Evolutionary conservation across 2,888 invertebrate species (phyloP), one percentile per base, ranked within the genome.

Genomic region (Eristalis pertinax): DNA sequence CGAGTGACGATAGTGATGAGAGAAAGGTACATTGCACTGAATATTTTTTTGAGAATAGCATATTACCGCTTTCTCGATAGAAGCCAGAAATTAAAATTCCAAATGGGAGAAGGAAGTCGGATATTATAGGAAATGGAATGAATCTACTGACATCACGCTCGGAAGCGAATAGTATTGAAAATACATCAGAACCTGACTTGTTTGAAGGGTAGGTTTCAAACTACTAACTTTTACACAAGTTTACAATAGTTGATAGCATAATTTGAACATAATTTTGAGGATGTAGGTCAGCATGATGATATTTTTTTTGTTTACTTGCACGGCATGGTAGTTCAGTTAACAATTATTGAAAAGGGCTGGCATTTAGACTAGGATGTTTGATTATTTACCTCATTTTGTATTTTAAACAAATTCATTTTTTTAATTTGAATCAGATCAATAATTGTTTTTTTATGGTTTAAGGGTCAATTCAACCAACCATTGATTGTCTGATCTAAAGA

Each of bases 1-100:
- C 73, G 11, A 90, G 90, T 95, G 97, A 97, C 77, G 92, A 92
- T 10, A 74, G 68, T 70, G 88, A 86, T 4, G 76, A 84, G 10
- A 82, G 58, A 73, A 92, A 92, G 90, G 92, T 92, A 68, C 84
- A 88, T 70, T 56, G 15, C 15, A 13, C 10, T 58, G 68, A 10
- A 29, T 22, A n/a, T 64, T 26, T 73, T 73, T 56, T 65, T 58
- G 29, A 19, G 41, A 19, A 56, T 7, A 8, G 2, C 24, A 32
- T 15, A 26, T 10, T 29, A 58, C 10, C n/a, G 4, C 22, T n/a
- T 26, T 69, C n/a, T 68, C 63, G 70, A 3, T 64, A 92, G 92
- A 92, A 92, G 87, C 87, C 90, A 70, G 90, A 90, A 68, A 89
- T 90, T 10, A 92, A 91, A 84, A 89, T 91, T 73, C 89, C 89